Percentiles rank a stretch among this genome's conserved stretches.
These are phyloP conservation scores for Heliconius aoede DNA, from an alignment of 2,888 invertebrate genomes.

Conservation along the genomic window DNA sequence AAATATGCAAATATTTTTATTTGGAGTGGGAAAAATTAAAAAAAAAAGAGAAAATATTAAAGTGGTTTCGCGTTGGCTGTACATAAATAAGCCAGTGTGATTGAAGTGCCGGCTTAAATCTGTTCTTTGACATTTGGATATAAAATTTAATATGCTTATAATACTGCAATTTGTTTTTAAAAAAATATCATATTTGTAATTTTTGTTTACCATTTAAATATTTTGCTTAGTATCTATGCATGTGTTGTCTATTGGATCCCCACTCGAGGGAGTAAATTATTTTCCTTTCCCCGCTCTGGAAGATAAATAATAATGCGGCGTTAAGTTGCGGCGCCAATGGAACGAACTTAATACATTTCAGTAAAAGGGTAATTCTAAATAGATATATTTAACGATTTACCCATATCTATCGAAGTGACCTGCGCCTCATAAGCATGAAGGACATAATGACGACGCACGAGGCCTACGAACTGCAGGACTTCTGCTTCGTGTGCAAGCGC, in stretches of 20 bases:
- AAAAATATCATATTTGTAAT: background rate
- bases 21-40: background rate
- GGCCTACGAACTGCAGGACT: constrained; percentile 87
- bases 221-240: background rate
- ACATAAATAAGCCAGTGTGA: background rate
- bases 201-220: background rate
- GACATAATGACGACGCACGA: constrained; percentile 83
- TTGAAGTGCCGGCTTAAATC: background rate
- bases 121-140: constrained; percentile 2
- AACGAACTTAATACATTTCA: no score
- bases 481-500: constrained; percentile 80
- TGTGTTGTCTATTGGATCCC: no score
- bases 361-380: no score
- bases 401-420: constrained; percentile 69
- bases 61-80: background rate
- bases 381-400: no score
- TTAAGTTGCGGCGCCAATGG: background rate
- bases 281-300: background rate
- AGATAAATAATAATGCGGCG: background rate
- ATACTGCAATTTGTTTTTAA: background rate
- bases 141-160: background rate
- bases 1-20: background rate
- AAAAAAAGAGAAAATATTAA: background rate
- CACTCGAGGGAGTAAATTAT: background rate
- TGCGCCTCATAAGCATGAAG: constrained; percentile 85